Evolutionary conservation across 1,140 invertebrate species (phyloP), one percentile per base, ranked within the genome.

Genomic region (Asbolus verrucosus): DNA sequence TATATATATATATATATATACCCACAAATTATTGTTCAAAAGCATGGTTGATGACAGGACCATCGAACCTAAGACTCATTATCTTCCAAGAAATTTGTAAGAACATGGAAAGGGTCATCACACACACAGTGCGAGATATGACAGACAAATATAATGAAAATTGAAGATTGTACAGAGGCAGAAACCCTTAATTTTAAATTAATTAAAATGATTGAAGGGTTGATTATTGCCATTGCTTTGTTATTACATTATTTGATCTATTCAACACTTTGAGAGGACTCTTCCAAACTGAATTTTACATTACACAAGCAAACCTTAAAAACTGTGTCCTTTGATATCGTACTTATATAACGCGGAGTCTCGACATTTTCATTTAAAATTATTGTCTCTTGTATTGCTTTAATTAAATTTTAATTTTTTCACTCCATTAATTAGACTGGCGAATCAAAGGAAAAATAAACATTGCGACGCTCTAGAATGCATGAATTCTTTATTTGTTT

Each of bases 371-470:
- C 46, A 54, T 54, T 54, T 54, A 2, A 54, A 54, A 27, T 54
- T 27, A 54, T 54, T 54, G 24, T 27, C 46, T 27, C 46, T 54
- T 54, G 24, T 54, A 27, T 54, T 54, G 46, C 46, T 24, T 54
- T 54, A 54, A 54, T 54, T 54, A 54, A 54, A 16, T 54, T 54
- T 54, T 54, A 54, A 54, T 54, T 54, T 30, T 27, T 24, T 21
- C 21, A 6, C 19, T 16, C 13, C 27, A 54, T 54, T 54, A 54
- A 54, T 30, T 54, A 54, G 9, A 2, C 21, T 27, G 27, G 13
- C 27, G 43, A 50, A 19, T 19, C 9, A 54, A 27, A 54, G 13
- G 15, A 1, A 54, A 54, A 19, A 3, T 18, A 4, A 50, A 50
- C 9, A 50, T 6, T 50, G n/a, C n/a, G n/a, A n/a, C n/a, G n/a